These are phyloP conservation scores for Calidris pugnax DNA, from an alignment of 2,113 vertebrate species.

Conservation along the genomic window DNA sequence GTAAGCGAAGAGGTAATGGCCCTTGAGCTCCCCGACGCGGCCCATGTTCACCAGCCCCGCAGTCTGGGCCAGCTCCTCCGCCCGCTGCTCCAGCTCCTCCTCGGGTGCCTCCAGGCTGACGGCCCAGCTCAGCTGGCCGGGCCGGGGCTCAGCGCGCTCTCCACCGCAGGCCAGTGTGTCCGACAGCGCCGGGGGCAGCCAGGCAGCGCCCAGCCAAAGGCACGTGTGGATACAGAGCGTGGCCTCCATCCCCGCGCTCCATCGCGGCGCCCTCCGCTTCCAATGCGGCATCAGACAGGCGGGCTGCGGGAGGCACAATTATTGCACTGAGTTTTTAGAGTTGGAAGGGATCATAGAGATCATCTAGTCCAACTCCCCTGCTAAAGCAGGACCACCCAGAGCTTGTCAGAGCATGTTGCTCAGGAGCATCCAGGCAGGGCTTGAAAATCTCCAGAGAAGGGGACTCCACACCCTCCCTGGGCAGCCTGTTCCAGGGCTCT, in stretches of 20 bases:
- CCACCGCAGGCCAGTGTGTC: neutral
- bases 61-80: conserved; percentile 79
- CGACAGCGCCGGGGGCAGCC: conserved; percentile 9
- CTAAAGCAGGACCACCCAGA: too few species aligned
- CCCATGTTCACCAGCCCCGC: conserved; percentile 87
- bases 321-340: too few species aligned
- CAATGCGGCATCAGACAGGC: conserved; percentile 75
- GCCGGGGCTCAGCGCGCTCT: neutral
- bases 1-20: conserved; percentile 87
- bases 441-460: too few species aligned
- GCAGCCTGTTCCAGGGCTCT: too few species aligned
- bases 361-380: too few species aligned
- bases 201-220: conserved; percentile 63
- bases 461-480: too few species aligned
- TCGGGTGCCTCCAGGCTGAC: conserved; percentile 74
- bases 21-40: conserved; percentile 89
- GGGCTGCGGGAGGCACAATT: conserved; percentile 42
- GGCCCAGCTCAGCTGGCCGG: conserved; percentile 81
- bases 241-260: conserved; percentile 65
- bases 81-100: conserved; percentile 70
- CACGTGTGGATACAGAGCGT: conserved; percentile 39
- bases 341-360: too few species aligned
- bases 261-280: conserved; percentile 60
- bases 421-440: too few species aligned
- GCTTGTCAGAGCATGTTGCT: too few species aligned